phyloP scores from a whole-genome alignment of 2,113 vertebrate species.

The Carassius auratus region DNA sequence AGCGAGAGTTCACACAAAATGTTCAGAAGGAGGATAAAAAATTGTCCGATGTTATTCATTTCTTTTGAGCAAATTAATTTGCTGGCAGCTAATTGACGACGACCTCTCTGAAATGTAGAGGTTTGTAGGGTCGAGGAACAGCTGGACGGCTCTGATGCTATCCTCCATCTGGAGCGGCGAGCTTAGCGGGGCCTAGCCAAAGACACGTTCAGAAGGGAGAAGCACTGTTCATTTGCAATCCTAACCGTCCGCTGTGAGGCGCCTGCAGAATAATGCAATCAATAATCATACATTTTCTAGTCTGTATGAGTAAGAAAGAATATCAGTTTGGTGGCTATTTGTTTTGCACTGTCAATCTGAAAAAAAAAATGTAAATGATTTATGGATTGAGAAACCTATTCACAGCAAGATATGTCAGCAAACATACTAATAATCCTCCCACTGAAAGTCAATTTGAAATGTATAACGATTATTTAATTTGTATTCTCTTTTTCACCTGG shows the following conservation, averaged over 20 bases:
- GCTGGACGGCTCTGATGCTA: constrained; percentile 44
- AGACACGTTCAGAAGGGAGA: neutral
- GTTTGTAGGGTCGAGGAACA: constrained; percentile 25
- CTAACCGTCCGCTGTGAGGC: constrained; percentile 42
- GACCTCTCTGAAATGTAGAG: constrained; percentile 28
- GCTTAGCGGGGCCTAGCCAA: constrained; percentile 7
- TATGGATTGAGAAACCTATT: constrained; percentile 40
- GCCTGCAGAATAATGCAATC: constrained; percentile 51
- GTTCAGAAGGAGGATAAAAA: constrained; percentile 38
- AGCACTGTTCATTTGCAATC: constrained; percentile 57
- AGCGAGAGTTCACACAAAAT: constrained; percentile 5
- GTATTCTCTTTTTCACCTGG: neutral
- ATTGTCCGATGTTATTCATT: neutral
- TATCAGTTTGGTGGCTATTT: constrained; percentile 44
- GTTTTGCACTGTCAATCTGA: constrained; percentile 35
- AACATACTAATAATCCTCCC: constrained; percentile 40
- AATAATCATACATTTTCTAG: constrained; percentile 50
- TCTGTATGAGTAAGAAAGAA: constrained; percentile 37
- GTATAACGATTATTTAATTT: constrained; percentile 34
- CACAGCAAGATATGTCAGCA: constrained; percentile 3
- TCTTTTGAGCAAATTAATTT: constrained; percentile 50
- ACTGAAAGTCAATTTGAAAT: constrained; percentile 25
- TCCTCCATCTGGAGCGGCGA: constrained; percentile 29
- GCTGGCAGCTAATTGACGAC: constrained; percentile 41
- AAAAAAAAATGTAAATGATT: constrained; percentile 47